These are phyloP conservation scores for Phrixothrix hirtus DNA, from an alignment of 2,888 invertebrate species.

Conservation along the genomic window DNA sequence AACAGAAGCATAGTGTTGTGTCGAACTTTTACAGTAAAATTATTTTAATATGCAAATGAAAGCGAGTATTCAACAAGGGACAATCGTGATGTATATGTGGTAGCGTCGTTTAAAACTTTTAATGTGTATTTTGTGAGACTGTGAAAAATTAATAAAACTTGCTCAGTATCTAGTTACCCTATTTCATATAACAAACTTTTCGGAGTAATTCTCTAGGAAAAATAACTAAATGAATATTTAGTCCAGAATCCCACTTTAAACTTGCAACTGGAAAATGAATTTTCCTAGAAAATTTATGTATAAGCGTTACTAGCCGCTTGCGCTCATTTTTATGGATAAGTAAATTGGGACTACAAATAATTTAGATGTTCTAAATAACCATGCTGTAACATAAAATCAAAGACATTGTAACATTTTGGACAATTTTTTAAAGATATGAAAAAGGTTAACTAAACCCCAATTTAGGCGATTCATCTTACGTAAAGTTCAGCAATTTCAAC, in stretches of 20 bases:
- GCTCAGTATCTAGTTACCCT: constrained; percentile 33
- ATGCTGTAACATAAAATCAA: too few species aligned
- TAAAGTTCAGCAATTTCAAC: constrained; percentile 55
- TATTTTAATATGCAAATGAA: constrained; percentile 40
- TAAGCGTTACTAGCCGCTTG: too few species aligned
- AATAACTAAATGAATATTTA: constrained; percentile 25
- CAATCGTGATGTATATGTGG: constrained; percentile 34
- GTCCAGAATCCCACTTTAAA: constrained; percentile 21
- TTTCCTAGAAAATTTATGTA: constrained; percentile 21
- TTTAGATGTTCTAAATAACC: too few species aligned
- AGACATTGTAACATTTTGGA: too few species aligned
- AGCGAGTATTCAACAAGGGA: constrained; percentile 37
- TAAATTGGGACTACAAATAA: too few species aligned
- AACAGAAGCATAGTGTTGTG: constrained; percentile 20
- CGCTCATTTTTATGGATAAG: too few species aligned
- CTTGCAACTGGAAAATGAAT: constrained; percentile 23
- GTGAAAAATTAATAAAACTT: constrained; percentile 38
- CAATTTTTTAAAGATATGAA: constrained; percentile 30
- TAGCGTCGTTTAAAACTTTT: constrained; percentile 38
- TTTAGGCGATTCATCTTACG: constrained; percentile 54
- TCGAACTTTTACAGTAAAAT: constrained; percentile 31
- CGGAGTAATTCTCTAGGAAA: constrained; percentile 24
- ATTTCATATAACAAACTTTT: constrained; percentile 27
- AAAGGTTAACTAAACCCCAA: constrained; percentile 52
- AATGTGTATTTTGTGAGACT: constrained; percentile 37